A percentile compares a stretch with the other conserved stretches of the same genome.
Conservation (phyloP, 2,888 invertebrate species). For the Lepetodrilus schrolli region DNA sequence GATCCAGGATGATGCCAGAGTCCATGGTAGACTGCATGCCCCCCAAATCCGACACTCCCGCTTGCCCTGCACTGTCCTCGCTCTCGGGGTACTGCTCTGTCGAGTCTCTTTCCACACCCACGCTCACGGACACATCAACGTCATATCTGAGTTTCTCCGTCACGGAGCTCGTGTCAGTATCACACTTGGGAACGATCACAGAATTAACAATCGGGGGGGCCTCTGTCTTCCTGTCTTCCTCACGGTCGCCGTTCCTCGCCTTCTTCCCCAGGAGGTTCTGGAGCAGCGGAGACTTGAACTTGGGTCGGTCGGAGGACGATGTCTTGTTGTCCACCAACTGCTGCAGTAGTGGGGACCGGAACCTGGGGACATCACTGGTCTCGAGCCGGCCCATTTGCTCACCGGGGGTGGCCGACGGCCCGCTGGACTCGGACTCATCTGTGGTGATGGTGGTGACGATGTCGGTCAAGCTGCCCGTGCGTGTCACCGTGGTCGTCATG, state of each 20-base stretch:
- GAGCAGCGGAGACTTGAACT: conserved; percentile 69
- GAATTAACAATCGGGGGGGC: conserved; percentile 3
- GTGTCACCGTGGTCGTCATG: conserved; percentile 17
- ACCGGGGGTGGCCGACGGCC: conserved; percentile 30
- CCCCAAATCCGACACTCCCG: neutral
- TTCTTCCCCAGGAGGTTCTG: conserved; percentile 68
- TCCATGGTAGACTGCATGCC: conserved; percentile 25
- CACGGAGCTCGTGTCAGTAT: conserved; percentile 15
- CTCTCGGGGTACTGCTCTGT: neutral
- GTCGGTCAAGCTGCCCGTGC: conserved; percentile 21
- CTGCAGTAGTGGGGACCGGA: conserved; percentile 69
- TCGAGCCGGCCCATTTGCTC: conserved; percentile 34
- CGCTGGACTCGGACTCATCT: conserved; percentile 2
- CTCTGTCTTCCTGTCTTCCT: conserved; percentile 30
- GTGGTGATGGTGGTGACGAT: conserved; percentile 13
- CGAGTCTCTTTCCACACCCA: neutral
- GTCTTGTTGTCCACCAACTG: conserved; percentile 63
- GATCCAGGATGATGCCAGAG: conserved; percentile 29
- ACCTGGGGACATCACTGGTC: conserved; percentile 50
- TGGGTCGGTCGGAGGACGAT: conserved; percentile 54
- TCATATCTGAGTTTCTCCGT: conserved; percentile 38
- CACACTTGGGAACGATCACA: conserved; percentile 14
- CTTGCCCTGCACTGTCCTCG: neutral
- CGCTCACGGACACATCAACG: conserved; percentile 37
- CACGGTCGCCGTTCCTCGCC: conserved; percentile 43